Percentiles rank a stretch among this genome's conserved stretches.
Conservation (phyloP, 1,140 invertebrate genomes). For the Caenorhabditis inopinata region DNA sequence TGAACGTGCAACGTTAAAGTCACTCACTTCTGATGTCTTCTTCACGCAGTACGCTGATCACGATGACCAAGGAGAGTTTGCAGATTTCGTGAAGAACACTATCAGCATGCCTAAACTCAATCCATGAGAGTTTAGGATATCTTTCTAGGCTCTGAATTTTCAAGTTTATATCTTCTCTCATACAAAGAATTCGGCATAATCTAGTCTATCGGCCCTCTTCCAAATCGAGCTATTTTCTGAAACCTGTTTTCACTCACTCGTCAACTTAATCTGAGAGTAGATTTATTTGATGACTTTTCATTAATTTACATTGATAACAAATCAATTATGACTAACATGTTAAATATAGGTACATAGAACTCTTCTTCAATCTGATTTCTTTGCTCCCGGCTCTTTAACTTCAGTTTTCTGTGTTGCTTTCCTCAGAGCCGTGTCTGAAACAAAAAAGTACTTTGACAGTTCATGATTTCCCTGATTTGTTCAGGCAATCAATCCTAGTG, state of each 20-base stretch:
- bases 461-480: too few relatives aligned
- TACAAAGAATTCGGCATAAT: background rate
- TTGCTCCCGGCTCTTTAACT: background rate
- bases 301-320: background rate
- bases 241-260: too few relatives aligned
- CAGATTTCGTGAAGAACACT: constrained; percentile 58
- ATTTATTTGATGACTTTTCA: background rate
- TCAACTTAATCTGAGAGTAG: too few relatives aligned
- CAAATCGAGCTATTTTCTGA: too few relatives aligned
- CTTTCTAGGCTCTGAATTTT: too few relatives aligned
- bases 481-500: too few relatives aligned
- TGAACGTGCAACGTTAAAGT: constrained; percentile 58
- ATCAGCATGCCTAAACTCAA: constrained; percentile 44
- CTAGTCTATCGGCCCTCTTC: too few relatives aligned
- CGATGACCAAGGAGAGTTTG: constrained; percentile 58
- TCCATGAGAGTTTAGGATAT: background rate
- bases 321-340: background rate
- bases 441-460: too few relatives aligned
- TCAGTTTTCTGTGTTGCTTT: background rate
- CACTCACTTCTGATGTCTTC: constrained; percentile 56
- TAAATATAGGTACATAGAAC: background rate
- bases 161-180: background rate
- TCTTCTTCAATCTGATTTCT: constrained; percentile 3
- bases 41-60: constrained; percentile 55
- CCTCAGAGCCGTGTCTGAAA: constrained; percentile 16